Percentiles rank a stretch among this genome's conserved stretches.
These are phyloP conservation scores for Sabatieria punctata DNA, from an alignment of 2,888 invertebrate species.

Conservation along the genomic window DNA sequence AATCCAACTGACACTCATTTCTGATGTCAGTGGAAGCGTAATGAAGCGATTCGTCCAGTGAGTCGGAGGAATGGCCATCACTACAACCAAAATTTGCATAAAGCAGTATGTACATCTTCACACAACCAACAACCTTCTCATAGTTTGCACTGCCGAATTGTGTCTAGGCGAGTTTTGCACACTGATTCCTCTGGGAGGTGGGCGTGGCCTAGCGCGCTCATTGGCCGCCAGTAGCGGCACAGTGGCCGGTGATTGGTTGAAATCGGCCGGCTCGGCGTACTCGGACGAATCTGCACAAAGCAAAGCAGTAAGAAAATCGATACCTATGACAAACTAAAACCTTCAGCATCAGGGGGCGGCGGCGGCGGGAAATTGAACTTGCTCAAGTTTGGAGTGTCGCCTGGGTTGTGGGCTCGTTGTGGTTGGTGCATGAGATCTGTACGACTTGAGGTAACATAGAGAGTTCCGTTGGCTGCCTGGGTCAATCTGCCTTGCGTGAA, in stretches of 20 bases:
- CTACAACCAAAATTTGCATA: too few species aligned
- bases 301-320: not conserved
- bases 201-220: conserved; percentile 5
- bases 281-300: conserved; percentile 33
- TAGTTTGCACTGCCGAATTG: too few species aligned
- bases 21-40: conserved; percentile 55
- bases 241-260: conserved; percentile 45
- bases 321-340: not conserved
- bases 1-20: too few species aligned
- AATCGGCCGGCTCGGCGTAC: conserved; percentile 58
- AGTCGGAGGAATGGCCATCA: conserved; percentile 35
- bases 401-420: not conserved
- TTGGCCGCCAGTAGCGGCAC: conserved; percentile 25
- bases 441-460: not conserved
- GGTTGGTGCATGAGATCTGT: not conserved
- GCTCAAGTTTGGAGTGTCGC: not conserved
- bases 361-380: conserved; percentile 1
- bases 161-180: too few species aligned
- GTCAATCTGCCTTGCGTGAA: not conserved
- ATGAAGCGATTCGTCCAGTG: conserved; percentile 50
- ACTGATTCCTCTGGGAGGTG: conserved; percentile 27
- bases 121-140: too few species aligned
- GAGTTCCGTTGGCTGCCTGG: not conserved
- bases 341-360: not conserved
- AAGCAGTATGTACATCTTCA: too few species aligned